phyloP scores from a whole-genome alignment of 2,113 vertebrate genomes.

The Pyxicephalus adspersus region DNA sequence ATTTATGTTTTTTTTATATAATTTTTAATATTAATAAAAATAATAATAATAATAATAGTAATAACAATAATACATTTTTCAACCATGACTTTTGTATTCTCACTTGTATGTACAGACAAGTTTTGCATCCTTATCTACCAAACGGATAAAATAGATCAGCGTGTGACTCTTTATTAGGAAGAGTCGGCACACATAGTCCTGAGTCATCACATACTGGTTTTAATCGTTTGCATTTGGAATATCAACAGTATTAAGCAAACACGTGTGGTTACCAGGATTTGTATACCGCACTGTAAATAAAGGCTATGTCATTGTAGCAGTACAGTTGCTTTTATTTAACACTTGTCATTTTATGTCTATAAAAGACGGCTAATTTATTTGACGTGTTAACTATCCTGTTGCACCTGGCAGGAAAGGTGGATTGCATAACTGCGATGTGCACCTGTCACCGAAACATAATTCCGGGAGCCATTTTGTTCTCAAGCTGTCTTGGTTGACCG shows the following conservation, averaged over 20 bases:
- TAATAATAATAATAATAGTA: too few relatives aligned
- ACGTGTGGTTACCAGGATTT: conserved; percentile 44
- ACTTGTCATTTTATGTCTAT: conserved; percentile 11
- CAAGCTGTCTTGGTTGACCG: too few relatives aligned
- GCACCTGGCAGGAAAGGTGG: not conserved
- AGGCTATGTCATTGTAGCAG: not conserved
- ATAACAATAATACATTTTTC: too few relatives aligned
- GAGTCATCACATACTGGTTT: conserved; percentile 34
- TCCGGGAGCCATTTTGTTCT: too few relatives aligned
- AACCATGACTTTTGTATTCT: too few relatives aligned
- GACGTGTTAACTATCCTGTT: not conserved
- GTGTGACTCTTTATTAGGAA: not conserved
- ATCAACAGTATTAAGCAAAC: conserved; percentile 51
- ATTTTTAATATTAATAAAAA: too few relatives aligned
- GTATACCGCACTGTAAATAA: conserved; percentile 35
- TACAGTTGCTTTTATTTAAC: conserved; percentile 28
- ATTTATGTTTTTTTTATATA: too few relatives aligned
- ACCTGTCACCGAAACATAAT: not conserved
- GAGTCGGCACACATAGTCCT: not conserved
- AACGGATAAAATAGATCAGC: not conserved
- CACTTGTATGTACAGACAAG: too few relatives aligned
- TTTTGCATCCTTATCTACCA: not conserved
- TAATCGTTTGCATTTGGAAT: conserved; percentile 27
- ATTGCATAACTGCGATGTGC: not conserved
- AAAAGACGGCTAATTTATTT: conserved; percentile 1